Conservation (phyloP, 2,888 invertebrate species). For the Catocala sponsa region DNA sequence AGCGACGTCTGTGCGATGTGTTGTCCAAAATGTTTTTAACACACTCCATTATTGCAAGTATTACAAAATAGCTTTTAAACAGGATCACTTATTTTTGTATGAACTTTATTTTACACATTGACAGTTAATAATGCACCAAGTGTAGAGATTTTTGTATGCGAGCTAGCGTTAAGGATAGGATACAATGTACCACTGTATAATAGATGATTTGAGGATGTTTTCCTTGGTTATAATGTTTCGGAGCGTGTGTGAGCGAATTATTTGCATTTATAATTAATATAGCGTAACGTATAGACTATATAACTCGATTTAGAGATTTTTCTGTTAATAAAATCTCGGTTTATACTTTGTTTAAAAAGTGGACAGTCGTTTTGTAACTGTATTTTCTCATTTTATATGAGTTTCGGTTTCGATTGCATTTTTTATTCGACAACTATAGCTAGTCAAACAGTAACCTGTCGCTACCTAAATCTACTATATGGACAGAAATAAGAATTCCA, state of each 20-base stretch:
- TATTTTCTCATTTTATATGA: slow-evolving; percentile 4
- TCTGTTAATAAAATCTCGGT: background rate
- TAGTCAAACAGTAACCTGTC: slow-evolving; percentile 1
- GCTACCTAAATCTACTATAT: no score
- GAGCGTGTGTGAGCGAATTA: slow-evolving; percentile 44
- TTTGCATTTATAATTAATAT: slow-evolving; percentile 43
- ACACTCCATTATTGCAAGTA: slow-evolving; percentile 71
- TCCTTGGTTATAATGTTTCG: slow-evolving; percentile 43
- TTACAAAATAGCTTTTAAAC: slow-evolving; percentile 65
- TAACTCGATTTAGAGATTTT: slow-evolving; percentile 23
- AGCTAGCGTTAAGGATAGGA: slow-evolving; percentile 63
- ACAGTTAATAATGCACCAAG: slow-evolving; percentile 68
- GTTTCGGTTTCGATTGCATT: background rate
- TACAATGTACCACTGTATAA: slow-evolving; percentile 52
- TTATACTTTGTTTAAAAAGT: background rate
- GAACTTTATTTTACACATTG: slow-evolving; percentile 62
- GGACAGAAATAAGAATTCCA: no score
- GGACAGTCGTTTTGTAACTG: background rate
- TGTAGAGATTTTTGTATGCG: slow-evolving; percentile 72
- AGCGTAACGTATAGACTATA: slow-evolving; percentile 19
- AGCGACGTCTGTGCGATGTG: slow-evolving; percentile 8
- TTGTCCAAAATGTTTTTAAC: slow-evolving; percentile 39
- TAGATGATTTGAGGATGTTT: slow-evolving; percentile 61
- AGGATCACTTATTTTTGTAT: slow-evolving; percentile 80
- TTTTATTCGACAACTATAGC: slow-evolving; percentile 2